Base-by-base conservation (phyloP, 2,797 vertebrate genomes). In the Artibeus lituratus region DNA sequence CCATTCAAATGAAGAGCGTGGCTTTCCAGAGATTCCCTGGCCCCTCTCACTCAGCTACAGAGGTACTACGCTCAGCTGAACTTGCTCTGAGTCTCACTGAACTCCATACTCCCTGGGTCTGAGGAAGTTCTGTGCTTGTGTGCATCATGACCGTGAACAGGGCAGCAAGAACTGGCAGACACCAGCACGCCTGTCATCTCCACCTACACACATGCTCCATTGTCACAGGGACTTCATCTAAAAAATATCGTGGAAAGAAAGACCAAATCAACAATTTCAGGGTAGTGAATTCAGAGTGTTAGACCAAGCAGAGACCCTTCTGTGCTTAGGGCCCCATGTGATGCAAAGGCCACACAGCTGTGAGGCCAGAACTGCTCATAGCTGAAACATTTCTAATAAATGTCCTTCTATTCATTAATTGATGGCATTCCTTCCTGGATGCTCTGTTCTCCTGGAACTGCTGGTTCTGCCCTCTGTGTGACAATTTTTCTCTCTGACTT, bases 161-260 rank as follows among this genome's bases (percentile, higher is more conserved):
- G 21, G 10, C 22, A 32, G 12, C 14, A 7, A 24, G 24, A 29
- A 10, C 11, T 0, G 3, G 70, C 29, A 18, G 44, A 53, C 5
- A 1, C 14, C 37, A 1, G 10, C 8, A 14, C 2, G 6, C 29
- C 0, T 10, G 10, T 12, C 2, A 8, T 77, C 51, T 42, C 10
- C 47, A 62, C 19, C 15, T 67, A 6, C 2, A 7, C 5, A 3
- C 16, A 9, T 0, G 0, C 14, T 5, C 47, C 8, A 1, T 4
- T 22, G 22, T 16, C 18, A 11, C 12, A 1, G 1, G 1, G 44
- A 39, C n/a, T 73, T 80, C 70, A 29, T 16, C n/a, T 8, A 44
- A 29, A 59, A 73, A 87, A 53, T 37, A 16, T 10, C 44, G 14
- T 21, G 72, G 47, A 16, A 47, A 74, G 82, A 53, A 47, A 74